Evolutionary conservation across 2,113 vertebrate genomes (phyloP).

Genomic region (Naja naja): DNA sequence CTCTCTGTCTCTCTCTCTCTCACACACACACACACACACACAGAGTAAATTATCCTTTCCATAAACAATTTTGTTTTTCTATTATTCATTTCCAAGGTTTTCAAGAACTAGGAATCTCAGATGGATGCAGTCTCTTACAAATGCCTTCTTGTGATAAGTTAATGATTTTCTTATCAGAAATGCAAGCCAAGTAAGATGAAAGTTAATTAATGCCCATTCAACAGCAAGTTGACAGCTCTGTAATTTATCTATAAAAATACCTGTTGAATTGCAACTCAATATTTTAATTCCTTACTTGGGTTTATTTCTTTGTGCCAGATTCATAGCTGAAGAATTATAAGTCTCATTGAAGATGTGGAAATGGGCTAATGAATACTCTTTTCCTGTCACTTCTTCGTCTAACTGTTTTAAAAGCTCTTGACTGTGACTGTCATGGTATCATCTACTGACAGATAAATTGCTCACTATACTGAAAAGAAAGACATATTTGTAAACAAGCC

Average conservation of each 20-base stretch:
- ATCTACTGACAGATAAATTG: constrained; percentile 46
- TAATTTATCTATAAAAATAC: constrained; percentile 72
- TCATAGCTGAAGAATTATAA: constrained; percentile 37
- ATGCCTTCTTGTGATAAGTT: constrained; percentile 62
- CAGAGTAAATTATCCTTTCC: constrained; percentile 52
- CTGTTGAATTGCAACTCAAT: constrained; percentile 70
- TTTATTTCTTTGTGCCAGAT: constrained; percentile 61
- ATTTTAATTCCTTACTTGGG: constrained; percentile 65
- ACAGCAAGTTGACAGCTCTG: constrained; percentile 67
- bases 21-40: too few relatives aligned
- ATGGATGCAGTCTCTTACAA: constrained; percentile 56
- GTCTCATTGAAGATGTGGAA: neutral
- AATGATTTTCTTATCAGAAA: constrained; percentile 56
- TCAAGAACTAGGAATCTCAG: constrained; percentile 27
- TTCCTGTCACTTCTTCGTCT: constrained; percentile 49
- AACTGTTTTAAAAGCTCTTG: constrained; percentile 33
- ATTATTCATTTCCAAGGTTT: constrained; percentile 43
- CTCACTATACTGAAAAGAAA: constrained; percentile 53
- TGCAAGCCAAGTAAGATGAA: constrained; percentile 53
- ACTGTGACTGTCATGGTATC: constrained; percentile 44
- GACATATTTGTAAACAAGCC: constrained; percentile 58
- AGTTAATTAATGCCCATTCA: constrained; percentile 73
- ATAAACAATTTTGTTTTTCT: constrained; percentile 61
- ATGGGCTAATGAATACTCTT: constrained; percentile 22
- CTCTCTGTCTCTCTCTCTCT: constrained; percentile 5